Evolutionary conservation across 2,797 vertebrate species (phyloP).

Genomic region (Cossypha polioptera): DNA sequence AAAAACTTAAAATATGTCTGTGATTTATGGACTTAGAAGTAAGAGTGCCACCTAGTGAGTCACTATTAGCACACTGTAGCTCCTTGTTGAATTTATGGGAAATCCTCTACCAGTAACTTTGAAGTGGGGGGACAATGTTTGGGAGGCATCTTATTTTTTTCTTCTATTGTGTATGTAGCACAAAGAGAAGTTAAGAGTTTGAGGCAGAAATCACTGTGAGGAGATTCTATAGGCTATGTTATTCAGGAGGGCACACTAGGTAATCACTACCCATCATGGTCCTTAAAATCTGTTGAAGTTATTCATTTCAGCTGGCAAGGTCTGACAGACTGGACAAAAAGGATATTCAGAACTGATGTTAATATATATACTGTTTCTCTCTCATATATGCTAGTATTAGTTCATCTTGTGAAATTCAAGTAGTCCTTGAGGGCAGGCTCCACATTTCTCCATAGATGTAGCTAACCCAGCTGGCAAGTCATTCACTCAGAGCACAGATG

Average conservation of each 20-base stretch:
- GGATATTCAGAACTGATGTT: neutral
- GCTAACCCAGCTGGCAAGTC: neutral
- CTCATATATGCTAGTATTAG: neutral
- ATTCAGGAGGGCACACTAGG: neutral
- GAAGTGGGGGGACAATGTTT: neutral
- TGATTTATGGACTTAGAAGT: conserved; percentile 37
- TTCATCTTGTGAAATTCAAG: conserved; percentile 10
- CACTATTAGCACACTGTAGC: neutral
- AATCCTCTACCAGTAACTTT: neutral
- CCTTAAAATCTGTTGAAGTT: neutral
- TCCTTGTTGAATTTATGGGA: neutral
- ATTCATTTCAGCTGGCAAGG: neutral
- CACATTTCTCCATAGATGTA: neutral
- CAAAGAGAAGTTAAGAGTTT: neutral
- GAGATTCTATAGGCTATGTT: neutral
- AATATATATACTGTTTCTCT: neutral
- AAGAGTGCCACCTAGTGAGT: conserved; percentile 64
- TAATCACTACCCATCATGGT: neutral
- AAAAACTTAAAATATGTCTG: neutral
- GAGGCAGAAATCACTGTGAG: neutral
- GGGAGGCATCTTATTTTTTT: neutral
- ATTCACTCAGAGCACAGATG: neutral
- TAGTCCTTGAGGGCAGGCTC: neutral
- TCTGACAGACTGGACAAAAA: conserved; percentile 15
- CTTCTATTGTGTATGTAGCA: neutral